These are phyloP conservation scores for Harpegnathos saltator DNA, from an alignment of 1,140 invertebrate species.

Conservation along the genomic window DNA sequence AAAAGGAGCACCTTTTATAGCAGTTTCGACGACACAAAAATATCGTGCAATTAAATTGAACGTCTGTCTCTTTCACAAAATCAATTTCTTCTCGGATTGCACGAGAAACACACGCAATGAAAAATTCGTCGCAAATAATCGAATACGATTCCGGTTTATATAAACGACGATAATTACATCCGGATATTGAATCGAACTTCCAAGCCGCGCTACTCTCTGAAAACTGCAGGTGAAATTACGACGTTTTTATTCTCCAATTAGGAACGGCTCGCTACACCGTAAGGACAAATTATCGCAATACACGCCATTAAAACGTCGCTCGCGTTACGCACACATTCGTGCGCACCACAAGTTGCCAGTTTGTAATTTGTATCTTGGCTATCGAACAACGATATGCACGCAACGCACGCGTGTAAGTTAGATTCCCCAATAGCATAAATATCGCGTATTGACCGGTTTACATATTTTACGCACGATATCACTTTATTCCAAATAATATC, in stretches of 20 bases:
- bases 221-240: not conserved
- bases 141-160: not conserved
- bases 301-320: not conserved
- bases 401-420: not conserved
- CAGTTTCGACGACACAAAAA: too few species aligned
- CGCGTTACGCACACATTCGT: slow-evolving; percentile 18
- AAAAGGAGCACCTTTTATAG: not conserved
- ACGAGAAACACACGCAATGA: too few species aligned
- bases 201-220: not conserved
- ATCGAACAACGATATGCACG: not conserved
- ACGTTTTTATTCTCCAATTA: not conserved
- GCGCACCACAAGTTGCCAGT: not conserved
- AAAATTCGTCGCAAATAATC: not conserved
- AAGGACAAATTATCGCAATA: slow-evolving; percentile 26
- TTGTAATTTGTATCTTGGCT: slow-evolving; percentile 11
- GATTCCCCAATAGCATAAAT: slow-evolving; percentile 47
- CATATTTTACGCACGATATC: slow-evolving; percentile 9
- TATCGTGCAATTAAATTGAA: too few species aligned
- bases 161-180: not conserved
- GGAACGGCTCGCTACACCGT: not conserved
- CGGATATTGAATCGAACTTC: slow-evolving; percentile 2
- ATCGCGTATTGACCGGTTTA: not conserved
- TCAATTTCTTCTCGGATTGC: too few species aligned
- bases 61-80: too few species aligned
- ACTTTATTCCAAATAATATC: slow-evolving; percentile 2